Percentiles rank a stretch among this genome's conserved stretches.
Evolutionary conservation across 2,888 invertebrate genomes (phyloP).

Genomic region (Synergus laeviventris): DNA sequence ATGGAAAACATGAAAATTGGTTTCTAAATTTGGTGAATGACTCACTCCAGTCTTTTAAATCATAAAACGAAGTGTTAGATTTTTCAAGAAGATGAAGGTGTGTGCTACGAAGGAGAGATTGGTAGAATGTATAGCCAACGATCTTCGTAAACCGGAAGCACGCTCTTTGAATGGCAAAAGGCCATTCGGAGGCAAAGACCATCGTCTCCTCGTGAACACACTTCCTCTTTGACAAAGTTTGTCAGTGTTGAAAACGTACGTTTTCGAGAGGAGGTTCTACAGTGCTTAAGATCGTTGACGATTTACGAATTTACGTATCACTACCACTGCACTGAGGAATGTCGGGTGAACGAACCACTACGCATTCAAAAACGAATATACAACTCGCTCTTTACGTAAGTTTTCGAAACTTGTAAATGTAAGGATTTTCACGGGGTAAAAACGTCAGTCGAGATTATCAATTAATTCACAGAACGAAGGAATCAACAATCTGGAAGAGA

Average conservation of each 20-base stretch:
- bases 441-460: constrained; percentile 44
- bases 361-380: background rate
- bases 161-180: constrained; percentile 26
- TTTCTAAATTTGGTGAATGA: background rate
- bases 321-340: background rate
- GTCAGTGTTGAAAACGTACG: constrained; percentile 2
- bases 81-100: background rate
- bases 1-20: no score
- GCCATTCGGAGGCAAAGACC: constrained; percentile 3
- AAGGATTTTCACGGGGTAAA: background rate
- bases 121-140: background rate
- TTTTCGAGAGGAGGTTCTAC: background rate
- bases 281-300: background rate
- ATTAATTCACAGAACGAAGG: constrained; percentile 48
- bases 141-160: constrained; percentile 32
- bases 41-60: background rate
- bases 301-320: constrained; percentile 1
- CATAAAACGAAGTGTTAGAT: background rate
- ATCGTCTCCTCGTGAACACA: constrained; percentile 3
- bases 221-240: constrained; percentile 17
- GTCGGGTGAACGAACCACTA: constrained; percentile 13
- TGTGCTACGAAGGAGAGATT: background rate
- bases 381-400: background rate
- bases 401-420: background rate
- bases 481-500: constrained; percentile 45